phyloP scores from a whole-genome alignment of 2,888 invertebrate genomes.

The Ctena decussata region DNA sequence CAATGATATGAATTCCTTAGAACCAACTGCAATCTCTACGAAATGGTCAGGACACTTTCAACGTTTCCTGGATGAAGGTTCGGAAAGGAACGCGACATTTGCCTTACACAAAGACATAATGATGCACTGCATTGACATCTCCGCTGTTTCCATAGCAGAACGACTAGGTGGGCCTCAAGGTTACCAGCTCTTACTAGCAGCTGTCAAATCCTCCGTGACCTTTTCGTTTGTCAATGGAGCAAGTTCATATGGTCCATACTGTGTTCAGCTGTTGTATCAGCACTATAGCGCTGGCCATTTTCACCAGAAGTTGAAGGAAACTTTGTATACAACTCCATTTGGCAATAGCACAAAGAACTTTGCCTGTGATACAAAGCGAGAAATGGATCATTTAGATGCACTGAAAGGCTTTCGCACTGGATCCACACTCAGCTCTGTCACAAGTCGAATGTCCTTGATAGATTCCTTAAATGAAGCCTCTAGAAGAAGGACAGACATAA shows the following conservation, averaged over 20 bases:
- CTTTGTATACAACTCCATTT: not conserved
- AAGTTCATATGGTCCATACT: conserved; percentile 27
- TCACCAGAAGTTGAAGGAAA: conserved; percentile 2
- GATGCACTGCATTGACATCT: conserved; percentile 30
- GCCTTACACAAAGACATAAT: conserved; percentile 37
- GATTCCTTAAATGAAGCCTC: conserved; percentile 29
- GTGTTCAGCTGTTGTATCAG: not conserved
- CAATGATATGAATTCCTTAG: not conserved
- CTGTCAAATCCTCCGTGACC: conserved; percentile 30
- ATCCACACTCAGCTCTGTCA: conserved; percentile 20
- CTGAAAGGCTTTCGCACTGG: too few relatives aligned
- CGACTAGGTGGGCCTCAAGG: conserved; percentile 4
- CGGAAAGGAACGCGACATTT: conserved; percentile 28
- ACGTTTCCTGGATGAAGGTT: conserved; percentile 11
- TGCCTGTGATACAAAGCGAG: conserved; percentile 25
- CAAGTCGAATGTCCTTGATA: conserved; percentile 47
- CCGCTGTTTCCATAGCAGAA: conserved; percentile 25
- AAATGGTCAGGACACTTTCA: not conserved
- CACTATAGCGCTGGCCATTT: conserved; percentile 9
- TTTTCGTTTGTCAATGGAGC: conserved; percentile 33
- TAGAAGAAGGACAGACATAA: not conserved
- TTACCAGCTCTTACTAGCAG: not conserved
- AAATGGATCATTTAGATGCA: conserved; percentile 38
- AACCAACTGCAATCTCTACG: not conserved
- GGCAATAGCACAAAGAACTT: conserved; percentile 3